Evolutionary conservation across 2,888 invertebrate species (phyloP).

Genomic region (Aphodius sticticus): DNA sequence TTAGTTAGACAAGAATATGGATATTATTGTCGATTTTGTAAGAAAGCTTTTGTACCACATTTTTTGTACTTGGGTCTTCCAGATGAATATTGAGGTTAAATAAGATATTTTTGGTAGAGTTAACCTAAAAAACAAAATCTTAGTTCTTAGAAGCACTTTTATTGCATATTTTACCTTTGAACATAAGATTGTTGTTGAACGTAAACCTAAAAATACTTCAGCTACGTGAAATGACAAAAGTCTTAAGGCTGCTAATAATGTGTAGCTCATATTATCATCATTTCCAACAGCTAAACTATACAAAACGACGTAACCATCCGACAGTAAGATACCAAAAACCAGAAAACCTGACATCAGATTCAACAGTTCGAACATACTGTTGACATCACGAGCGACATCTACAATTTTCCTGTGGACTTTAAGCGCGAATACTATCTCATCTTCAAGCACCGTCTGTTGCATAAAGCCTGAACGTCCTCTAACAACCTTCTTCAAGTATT

Average conservation of each 20-base stretch:
- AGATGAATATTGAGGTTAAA: conserved; percentile 42
- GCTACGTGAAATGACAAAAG: conserved; percentile 27
- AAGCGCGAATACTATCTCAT: conserved; percentile 12
- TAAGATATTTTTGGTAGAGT: conserved; percentile 41
- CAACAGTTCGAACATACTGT: conserved; percentile 29
- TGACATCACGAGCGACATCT: conserved; percentile 28
- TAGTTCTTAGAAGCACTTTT: neutral
- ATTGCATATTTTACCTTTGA: conserved; percentile 19
- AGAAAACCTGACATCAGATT: conserved; percentile 28
- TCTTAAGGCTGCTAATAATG: conserved; percentile 10
- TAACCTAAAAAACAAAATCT: conserved; percentile 28
- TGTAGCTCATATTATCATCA: conserved; percentile 13
- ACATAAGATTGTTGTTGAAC: conserved; percentile 31
- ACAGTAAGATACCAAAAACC: conserved; percentile 29
- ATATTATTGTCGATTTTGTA: neutral
- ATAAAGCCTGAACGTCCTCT: neutral
- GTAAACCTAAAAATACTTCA: conserved; percentile 27
- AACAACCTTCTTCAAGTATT: conserved; percentile 28
- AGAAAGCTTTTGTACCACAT: conserved; percentile 40
- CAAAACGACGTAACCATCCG: conserved; percentile 35
- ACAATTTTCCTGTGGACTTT: conserved; percentile 34
- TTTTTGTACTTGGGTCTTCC: conserved; percentile 41
- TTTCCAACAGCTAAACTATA: conserved; percentile 34
- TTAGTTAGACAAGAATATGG: neutral
- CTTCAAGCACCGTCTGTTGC: neutral